A percentile compares a stretch with the other conserved stretches of the same genome.
Evolutionary conservation across 2,797 vertebrate species (phyloP).

Genomic region (Argentina silus): DNA sequence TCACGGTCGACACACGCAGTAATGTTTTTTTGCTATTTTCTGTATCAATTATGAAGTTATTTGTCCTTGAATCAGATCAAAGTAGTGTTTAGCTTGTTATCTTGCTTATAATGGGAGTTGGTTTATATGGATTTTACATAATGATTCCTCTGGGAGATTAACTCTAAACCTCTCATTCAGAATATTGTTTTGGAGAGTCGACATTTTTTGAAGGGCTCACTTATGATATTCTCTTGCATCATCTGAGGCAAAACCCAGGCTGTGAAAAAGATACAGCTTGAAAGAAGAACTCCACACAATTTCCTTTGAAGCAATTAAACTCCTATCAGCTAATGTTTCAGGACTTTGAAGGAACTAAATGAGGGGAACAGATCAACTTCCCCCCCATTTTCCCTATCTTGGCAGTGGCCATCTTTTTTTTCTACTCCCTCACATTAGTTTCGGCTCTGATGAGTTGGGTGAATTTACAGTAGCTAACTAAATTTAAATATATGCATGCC

Average conservation of each 20-base stretch:
- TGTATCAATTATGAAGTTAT: neutral
- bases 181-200: conserved; percentile 9
- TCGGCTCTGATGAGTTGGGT: conserved; percentile 32
- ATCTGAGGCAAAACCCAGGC: neutral
- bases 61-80: too few relatives aligned
- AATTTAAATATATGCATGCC: neutral
- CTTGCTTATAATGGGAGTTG: conserved; percentile 6
- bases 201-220: conserved; percentile 15
- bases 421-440: conserved; percentile 2
- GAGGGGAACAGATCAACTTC: conserved; percentile 17
- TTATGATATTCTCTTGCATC: conserved; percentile 11
- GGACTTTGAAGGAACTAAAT: conserved; percentile 24
- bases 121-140: conserved; percentile 19
- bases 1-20: neutral
- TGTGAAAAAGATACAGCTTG: neutral
- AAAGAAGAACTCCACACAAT: neutral
- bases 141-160: conserved; percentile 27
- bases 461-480: neutral
- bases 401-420: neutral
- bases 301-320: conserved; percentile 39
- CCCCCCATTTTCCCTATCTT: conserved; percentile 7
- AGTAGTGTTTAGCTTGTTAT: neutral
- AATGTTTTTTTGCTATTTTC: neutral
- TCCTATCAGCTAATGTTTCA: conserved; percentile 22
- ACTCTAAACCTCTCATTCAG: conserved; percentile 8